Percentiles rank a stretch among this genome's conserved stretches.
Evolutionary conservation across 92 coral and sea anemone genomes (phyloP).

Genomic region (Parazoanthus darwini): DNA sequence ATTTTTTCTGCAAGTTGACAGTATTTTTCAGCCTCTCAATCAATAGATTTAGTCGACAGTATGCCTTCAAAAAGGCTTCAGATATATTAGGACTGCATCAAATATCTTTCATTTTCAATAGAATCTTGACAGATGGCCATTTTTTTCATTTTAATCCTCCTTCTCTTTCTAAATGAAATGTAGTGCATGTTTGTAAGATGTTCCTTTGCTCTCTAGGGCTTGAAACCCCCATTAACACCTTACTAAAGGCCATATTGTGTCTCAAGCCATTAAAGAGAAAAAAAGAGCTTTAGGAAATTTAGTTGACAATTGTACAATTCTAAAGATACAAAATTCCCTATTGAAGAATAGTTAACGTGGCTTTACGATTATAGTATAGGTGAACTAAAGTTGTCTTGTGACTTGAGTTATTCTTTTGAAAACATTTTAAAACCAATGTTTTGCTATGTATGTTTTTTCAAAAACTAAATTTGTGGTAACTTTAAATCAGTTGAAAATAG

Average conservation of each 20-base stretch:
- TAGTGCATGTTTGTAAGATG: not conserved
- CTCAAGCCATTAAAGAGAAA: not conserved
- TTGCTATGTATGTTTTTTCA: too few species aligned
- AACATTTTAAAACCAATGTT: too few species aligned
- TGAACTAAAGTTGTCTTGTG: not conserved
- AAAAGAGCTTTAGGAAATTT: not conserved
- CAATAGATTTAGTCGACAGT: not conserved
- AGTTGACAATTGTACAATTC: slow-evolving; percentile 28
- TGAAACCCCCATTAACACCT: slow-evolving; percentile 14
- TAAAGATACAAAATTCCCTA: not conserved
- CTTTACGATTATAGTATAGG: not conserved
- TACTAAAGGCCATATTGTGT: not conserved
- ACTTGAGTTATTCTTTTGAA: not conserved
- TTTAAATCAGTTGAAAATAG: too few species aligned
- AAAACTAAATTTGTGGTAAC: too few species aligned
- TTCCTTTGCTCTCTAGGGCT: not conserved
- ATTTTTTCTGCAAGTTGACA: not conserved
- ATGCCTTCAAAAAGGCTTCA: not conserved
- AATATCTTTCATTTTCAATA: not conserved
- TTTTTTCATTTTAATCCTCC: not conserved
- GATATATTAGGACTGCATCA: not conserved
- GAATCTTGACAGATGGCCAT: not conserved
- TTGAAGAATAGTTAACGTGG: not conserved
- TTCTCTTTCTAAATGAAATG: not conserved
- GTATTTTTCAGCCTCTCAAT: not conserved